Base-by-base conservation (phyloP, 64 coral and sea anemone species). In the Orbicella faveolata region DNA sequence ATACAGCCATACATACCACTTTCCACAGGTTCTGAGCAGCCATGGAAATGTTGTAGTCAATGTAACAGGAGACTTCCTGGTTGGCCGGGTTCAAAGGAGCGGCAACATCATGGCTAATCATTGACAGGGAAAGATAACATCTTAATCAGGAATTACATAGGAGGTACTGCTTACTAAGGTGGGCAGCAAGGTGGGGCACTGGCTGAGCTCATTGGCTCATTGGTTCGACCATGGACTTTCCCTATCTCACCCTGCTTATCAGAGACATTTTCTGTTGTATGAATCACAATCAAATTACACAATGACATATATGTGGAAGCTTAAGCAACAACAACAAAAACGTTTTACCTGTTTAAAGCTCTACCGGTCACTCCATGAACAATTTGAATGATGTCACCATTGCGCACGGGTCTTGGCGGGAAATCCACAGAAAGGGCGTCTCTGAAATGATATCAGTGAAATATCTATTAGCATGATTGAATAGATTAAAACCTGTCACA, bases 1-100 rank as follows among this genome's bases (percentile, higher is more conserved):
- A 36, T 52, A 21, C 52, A 72, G 52, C 62, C 1, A 76, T 25
- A 66, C 94, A 67, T 93, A 99, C 97, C 87, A 99, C 77, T 84
- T 80, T 92, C 97, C 97, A 99, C 9, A 99, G 83, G 76, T 99
- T 99, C 34, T 99, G 97, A 19, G 97, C 90, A 23, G 78, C 72
- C 97, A 99, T 99, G 8, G 97, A 99, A 48, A 99, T 99, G 64
- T 99, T 99, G 79, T 99, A 99, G 65, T 99, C 97, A 75, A 99
- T 99, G 76, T 99, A 99, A 75, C 97, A 99, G 4, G 97, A 96
- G 7, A 99, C 97, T 92, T 99, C 97, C 55, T 99, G 97, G 76
- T 99, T 95, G 25, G 94, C 81, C 11, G 97, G 97, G n/a, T 94
- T 91, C 57, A 99, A 75, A 0, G 97, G 97, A 57, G 97, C 94